Conservation (phyloP, 92 coral and sea anemone genomes). For the Paramuricea clavata region DNA sequence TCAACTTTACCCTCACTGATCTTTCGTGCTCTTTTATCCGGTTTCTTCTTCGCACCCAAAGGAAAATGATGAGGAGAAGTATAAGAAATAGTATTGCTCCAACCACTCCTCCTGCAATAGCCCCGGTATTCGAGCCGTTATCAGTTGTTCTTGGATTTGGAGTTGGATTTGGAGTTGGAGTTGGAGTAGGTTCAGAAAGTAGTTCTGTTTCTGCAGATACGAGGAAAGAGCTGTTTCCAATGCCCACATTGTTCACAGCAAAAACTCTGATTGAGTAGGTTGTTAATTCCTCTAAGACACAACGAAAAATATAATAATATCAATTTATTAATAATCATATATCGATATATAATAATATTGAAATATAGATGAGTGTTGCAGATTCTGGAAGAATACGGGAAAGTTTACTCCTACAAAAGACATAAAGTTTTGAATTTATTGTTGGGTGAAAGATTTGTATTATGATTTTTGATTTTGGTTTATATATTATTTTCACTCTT, state of each 20-base stretch:
- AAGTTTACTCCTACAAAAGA: too few species aligned
- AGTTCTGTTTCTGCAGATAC: background rate
- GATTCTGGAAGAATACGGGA: too few species aligned
- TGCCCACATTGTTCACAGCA: slow-evolving; percentile 5
- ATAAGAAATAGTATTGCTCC: background rate
- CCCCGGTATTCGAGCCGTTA: background rate
- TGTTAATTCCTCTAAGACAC: background rate
- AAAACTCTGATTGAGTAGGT: background rate
- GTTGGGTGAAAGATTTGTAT: too few species aligned
- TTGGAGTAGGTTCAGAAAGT: background rate
- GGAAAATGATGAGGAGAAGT: background rate
- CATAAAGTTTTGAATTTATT: too few species aligned
- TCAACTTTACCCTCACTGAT: slow-evolving; percentile 6
- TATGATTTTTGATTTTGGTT: too few species aligned
- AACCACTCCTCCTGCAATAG: slow-evolving; percentile 1
- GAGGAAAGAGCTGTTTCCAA: background rate
- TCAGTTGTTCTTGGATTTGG: background rate
- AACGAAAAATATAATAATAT: too few species aligned
- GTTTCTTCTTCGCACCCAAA: background rate
- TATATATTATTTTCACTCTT: too few species aligned
- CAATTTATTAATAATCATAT: too few species aligned
- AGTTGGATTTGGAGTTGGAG: background rate
- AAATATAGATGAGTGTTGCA: too few species aligned
- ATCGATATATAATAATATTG: too few species aligned
- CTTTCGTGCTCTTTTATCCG: background rate